These are phyloP conservation scores for Phenganax marumi DNA, from an alignment of 92 coral and sea anemone species.

Conservation along the genomic window DNA sequence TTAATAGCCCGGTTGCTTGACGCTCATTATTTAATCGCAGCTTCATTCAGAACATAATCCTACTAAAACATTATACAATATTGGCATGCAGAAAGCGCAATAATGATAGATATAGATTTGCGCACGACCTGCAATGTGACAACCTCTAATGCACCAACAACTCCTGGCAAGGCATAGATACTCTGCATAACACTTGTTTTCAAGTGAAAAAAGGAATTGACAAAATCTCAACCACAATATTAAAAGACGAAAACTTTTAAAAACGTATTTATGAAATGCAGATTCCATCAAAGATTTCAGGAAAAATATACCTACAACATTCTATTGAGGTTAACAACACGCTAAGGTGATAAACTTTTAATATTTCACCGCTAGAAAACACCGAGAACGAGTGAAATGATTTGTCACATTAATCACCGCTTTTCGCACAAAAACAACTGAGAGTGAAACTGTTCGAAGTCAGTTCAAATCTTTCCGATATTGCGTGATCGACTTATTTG, in stretches of 20 bases:
- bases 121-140: too few relatives aligned
- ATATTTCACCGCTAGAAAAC: too few relatives aligned
- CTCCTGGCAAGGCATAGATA: background rate
- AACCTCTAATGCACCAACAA: background rate
- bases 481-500: background rate
- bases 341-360: too few relatives aligned
- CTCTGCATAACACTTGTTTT: background rate
- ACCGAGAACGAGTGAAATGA: too few relatives aligned
- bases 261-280: too few relatives aligned
- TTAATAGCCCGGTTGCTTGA: constrained; percentile 34
- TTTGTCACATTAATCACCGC: too few relatives aligned
- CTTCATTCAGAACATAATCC: background rate
- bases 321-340: too few relatives aligned
- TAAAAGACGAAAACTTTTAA: background rate
- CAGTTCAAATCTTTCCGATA: background rate
- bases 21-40: background rate
- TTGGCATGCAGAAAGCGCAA: too few relatives aligned
- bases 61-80: background rate
- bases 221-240: constrained; percentile 5
- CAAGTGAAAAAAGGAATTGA: background rate
- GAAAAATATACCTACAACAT: too few relatives aligned
- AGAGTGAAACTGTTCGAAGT: background rate
- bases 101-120: too few relatives aligned
- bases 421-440: too few relatives aligned
- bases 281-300: too few relatives aligned